Evolutionary conservation across 2,113 vertebrate species (phyloP), one percentile per base, ranked within the genome.

Genomic region (Lota lota): DNA sequence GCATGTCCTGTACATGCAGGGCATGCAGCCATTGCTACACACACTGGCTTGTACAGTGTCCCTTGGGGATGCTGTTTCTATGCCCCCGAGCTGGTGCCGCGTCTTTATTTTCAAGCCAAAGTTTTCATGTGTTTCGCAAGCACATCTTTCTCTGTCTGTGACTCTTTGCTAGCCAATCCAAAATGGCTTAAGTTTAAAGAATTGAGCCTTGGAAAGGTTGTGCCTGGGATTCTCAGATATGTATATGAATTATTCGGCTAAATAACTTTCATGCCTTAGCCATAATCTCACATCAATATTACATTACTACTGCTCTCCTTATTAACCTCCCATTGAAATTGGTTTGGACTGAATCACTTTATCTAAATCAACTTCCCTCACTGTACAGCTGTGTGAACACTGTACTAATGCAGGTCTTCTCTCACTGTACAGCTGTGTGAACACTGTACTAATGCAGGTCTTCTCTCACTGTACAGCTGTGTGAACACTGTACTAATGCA

Each of bases 41-140:
- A 72, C 69, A 75, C 73, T 65, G 56, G 62, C 22, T 67, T 69
- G 61, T 22, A 66, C 63, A 56, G 22, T 64, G 40, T 69, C 62
- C 62, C 63, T 64, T 69, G 62, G 67, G n/a, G 54, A 61, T 40
- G 74, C 66, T 66, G 68, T 76, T 53, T 54, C 73, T 50, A 14
- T 50, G 59, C 12, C 21, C 20, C 20, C 20, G 16, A 93, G 56
- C 93, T 93, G 91, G 91, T 87, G 88, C 91, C 90, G n/a, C n/a
- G n/a, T 90, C 92, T 95, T 95, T 94, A 95, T 94, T 95, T 96
- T 94, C 93, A 95, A 95, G 95, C 94, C 93, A 94, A 18, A 54
- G 51, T 28, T 88, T 90, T 64, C 92, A 91, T 93, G 91, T 88
- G n/a, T 93, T 92, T 93, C 93, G 93, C 94, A 94, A 56, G 71